Conservation (phyloP, 2,888 invertebrate species). For the Abrostola triplasia region DNA sequence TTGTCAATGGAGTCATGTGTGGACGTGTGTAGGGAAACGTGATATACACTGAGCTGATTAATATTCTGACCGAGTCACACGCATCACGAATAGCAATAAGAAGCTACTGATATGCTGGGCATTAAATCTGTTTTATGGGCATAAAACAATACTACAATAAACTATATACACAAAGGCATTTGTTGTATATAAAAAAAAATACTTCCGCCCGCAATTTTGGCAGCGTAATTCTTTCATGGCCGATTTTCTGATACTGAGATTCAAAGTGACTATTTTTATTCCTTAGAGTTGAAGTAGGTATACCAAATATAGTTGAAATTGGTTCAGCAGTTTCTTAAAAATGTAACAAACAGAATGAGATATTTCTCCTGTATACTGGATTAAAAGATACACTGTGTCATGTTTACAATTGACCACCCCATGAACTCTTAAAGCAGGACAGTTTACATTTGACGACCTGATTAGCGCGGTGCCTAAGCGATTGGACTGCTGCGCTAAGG, state of each 20-base stretch:
- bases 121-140: constrained; percentile 21
- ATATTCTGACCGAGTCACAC: constrained; percentile 26
- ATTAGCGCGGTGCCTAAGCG: too few relatives aligned
- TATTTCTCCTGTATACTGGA: too few relatives aligned
- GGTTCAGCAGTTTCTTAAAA: background rate
- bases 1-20: constrained; percentile 28
- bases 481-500: too few relatives aligned
- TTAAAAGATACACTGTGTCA: too few relatives aligned
- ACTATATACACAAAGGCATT: constrained; percentile 7
- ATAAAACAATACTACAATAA: constrained; percentile 6
- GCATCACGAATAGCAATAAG: constrained; percentile 35
- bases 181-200: too few relatives aligned
- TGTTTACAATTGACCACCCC: too few relatives aligned
- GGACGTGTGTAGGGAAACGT: constrained; percentile 34
- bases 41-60: constrained; percentile 15
- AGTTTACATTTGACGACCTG: too few relatives aligned
- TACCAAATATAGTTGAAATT: background rate
- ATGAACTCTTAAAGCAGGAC: too few relatives aligned
- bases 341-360: background rate
- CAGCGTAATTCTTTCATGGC: too few relatives aligned
- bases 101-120: constrained; percentile 8
- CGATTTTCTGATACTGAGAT: too few relatives aligned
- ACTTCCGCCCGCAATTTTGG: too few relatives aligned
- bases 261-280: too few relatives aligned
- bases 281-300: background rate